These are phyloP conservation scores for Equus przewalskii DNA, from an alignment of 2,113 vertebrate species.

Conservation along the genomic window DNA sequence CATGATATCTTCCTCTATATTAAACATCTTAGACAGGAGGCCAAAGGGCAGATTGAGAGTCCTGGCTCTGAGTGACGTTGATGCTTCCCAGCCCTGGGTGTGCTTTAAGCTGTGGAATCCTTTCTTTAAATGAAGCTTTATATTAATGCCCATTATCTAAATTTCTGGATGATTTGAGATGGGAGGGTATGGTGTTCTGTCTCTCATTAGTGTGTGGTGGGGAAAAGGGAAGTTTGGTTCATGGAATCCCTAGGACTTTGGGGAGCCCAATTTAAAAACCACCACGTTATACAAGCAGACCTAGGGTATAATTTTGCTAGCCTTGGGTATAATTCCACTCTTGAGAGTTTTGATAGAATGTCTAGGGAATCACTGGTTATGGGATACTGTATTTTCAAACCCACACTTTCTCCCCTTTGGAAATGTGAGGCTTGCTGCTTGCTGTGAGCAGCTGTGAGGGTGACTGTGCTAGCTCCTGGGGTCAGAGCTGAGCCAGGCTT, in stretches of 20 bases:
- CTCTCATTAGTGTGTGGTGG: neutral
- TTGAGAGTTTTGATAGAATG: conserved; percentile 64
- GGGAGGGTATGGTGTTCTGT: neutral
- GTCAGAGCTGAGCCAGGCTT: neutral
- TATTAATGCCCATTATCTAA: neutral
- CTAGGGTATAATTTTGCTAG: conserved; percentile 62
- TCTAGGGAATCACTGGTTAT: conserved; percentile 59
- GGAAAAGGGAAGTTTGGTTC: neutral
- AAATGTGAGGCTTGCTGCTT: conserved; percentile 41
- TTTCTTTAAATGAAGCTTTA: conserved; percentile 21
- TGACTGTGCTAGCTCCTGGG: neutral
- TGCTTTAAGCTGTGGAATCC: neutral
- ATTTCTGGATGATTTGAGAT: conserved; percentile 18
- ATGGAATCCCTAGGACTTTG: neutral
- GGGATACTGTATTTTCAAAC: conserved; percentile 58
- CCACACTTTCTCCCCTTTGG: neutral
- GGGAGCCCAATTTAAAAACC: conserved; percentile 54
- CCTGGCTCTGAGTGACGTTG: neutral
- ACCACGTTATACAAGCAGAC: neutral
- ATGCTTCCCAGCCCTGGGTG: neutral
- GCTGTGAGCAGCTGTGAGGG: neutral
- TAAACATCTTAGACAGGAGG: neutral
- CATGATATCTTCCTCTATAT: neutral
- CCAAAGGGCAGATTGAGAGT: neutral
- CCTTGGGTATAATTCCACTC: conserved; percentile 45